A percentile compares a stretch with the other conserved stretches of the same genome.
These are phyloP conservation scores for Troides aeacus DNA, from an alignment of 2,888 invertebrate species.

Conservation along the genomic window DNA sequence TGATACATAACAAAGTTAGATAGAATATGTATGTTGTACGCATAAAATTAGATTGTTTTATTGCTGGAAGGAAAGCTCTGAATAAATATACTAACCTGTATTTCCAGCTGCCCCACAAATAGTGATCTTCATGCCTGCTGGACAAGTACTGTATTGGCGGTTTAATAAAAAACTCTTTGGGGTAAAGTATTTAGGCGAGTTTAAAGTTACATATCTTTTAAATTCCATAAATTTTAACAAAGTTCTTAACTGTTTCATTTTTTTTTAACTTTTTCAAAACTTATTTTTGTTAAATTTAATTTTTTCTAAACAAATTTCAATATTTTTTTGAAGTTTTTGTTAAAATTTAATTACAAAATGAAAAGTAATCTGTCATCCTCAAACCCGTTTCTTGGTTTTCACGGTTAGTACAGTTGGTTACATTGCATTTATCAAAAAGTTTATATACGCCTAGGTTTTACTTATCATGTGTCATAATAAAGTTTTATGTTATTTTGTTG, in stretches of 20 bases:
- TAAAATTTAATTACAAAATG: background rate
- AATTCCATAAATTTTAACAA: conserved; percentile 14
- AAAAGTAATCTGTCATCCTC: background rate
- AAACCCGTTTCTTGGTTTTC: background rate
- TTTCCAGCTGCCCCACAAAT: conserved; percentile 77
- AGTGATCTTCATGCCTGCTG: conserved; percentile 76
- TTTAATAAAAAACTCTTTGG: background rate
- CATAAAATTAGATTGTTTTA: too few species aligned
- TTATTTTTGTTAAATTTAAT: conserved; percentile 22
- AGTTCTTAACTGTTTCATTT: conserved; percentile 18
- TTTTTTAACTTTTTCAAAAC: conserved; percentile 20
- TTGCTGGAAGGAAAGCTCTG: too few species aligned
- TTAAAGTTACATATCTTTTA: background rate
- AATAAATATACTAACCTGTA: conserved; percentile 54
- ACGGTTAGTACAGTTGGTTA: background rate
- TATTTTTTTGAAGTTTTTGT: conserved; percentile 2
- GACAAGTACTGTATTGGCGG: conserved; percentile 49
- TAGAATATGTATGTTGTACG: too few species aligned
- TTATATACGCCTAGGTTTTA: conserved; percentile 5
- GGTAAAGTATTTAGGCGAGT: background rate
- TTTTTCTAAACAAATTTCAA: conserved; percentile 8
- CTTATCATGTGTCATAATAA: background rate
- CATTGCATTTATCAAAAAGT: background rate
- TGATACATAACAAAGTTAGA: too few species aligned
- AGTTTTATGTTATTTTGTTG: background rate